phyloP scores from a whole-genome alignment of 2,888 invertebrate species.

The Rhamphomyia laevipes region DNA sequence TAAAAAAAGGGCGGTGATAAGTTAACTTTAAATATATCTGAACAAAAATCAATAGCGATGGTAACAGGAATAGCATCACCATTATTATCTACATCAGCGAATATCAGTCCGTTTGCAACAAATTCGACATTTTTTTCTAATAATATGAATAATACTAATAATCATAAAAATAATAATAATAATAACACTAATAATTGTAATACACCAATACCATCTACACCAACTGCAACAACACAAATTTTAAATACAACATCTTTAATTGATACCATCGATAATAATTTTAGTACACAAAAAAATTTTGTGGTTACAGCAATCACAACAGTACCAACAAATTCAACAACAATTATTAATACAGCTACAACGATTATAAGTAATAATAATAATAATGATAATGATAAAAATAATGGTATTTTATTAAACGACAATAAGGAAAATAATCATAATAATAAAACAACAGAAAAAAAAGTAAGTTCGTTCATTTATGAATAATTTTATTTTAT shows the following conservation, averaged over 20 bases:
- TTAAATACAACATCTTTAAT: conserved; percentile 22
- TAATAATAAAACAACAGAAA: background rate
- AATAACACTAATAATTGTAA: conserved; percentile 1
- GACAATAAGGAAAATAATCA: background rate
- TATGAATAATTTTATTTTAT: conserved; percentile 1
- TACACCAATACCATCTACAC: background rate
- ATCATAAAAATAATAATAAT: conserved; percentile 8
- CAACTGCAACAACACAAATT: conserved; percentile 19
- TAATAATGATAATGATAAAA: background rate
- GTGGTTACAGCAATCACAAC: background rate
- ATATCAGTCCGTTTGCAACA: conserved; percentile 4
- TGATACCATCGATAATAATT: background rate
- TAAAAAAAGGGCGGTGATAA: conserved; percentile 52
- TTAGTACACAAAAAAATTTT: too few relatives aligned
- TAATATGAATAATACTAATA: background rate
- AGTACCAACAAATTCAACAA: background rate
- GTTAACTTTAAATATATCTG: conserved; percentile 52
- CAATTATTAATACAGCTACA: background rate
- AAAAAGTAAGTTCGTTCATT: conserved; percentile 3
- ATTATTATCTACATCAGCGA: conserved; percentile 29
- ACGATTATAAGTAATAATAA: background rate
- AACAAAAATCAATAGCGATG: conserved; percentile 37
- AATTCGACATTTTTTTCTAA: background rate
- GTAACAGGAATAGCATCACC: conserved; percentile 27
- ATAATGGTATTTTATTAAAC: background rate